These are phyloP conservation scores for Chunga burmeisteri DNA, from an alignment of 2,113 vertebrate genomes.

Conservation along the genomic window DNA sequence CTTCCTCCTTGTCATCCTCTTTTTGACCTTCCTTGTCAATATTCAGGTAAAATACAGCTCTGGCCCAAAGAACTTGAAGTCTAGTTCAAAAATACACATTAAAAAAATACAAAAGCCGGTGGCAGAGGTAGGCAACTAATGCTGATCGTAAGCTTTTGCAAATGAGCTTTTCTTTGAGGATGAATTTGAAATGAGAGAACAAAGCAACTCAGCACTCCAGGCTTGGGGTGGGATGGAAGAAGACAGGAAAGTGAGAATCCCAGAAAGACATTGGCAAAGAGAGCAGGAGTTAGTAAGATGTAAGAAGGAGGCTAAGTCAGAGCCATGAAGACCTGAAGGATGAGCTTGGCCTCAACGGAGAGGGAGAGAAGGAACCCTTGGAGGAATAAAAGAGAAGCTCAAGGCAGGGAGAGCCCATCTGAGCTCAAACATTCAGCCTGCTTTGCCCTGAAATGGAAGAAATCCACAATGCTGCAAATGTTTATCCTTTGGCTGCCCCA, in stretches of 20 bases:
- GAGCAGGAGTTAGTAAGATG: background rate
- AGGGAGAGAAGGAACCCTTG: background rate
- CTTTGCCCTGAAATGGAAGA: background rate
- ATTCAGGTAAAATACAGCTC: background rate
- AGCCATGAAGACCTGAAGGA: background rate
- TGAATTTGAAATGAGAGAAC: background rate
- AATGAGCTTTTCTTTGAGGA: background rate
- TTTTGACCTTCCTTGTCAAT: background rate
- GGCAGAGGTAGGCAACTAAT: background rate
- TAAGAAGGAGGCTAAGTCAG: background rate
- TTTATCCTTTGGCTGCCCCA: background rate
- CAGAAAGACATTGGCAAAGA: background rate
- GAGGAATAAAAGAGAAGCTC: background rate
- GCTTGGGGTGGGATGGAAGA: background rate
- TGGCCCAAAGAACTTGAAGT: background rate
- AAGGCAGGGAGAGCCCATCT: background rate
- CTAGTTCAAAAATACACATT: background rate
- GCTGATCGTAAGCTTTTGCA: background rate
- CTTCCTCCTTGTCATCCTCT: background rate
- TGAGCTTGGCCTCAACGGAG: background rate
- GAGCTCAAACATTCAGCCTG: background rate
- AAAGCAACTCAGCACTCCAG: background rate
- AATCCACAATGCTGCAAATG: background rate
- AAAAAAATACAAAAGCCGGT: background rate
- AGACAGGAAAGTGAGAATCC: background rate